phyloP scores from a whole-genome alignment of 2,888 invertebrate genomes.

The Eristalis arbustorum region DNA sequence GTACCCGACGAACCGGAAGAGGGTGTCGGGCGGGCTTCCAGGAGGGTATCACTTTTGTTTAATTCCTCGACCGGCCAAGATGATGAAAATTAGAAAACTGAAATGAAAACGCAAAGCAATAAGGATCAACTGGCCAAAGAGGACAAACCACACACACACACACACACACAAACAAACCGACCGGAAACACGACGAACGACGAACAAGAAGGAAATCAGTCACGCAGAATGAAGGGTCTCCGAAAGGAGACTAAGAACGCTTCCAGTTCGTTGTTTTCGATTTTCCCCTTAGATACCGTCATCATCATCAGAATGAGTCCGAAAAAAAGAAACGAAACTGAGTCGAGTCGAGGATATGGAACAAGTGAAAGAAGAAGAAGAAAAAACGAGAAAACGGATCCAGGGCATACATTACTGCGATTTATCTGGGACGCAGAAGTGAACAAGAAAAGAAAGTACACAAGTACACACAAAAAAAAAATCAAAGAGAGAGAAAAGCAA shows the following conservation, averaged over 20 bases:
- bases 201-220: constrained; percentile 55
- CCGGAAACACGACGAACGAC: constrained; percentile 21
- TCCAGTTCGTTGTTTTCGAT: constrained; percentile 50
- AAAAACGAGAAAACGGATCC: constrained; percentile 19
- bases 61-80: constrained; percentile 28
- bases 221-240: constrained; percentile 61
- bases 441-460: not conserved
- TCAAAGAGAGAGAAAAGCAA: not conserved
- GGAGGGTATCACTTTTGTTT: constrained; percentile 1
- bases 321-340: constrained; percentile 9
- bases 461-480: not conserved
- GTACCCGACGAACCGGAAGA: not conserved
- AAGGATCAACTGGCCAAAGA: constrained; percentile 49
- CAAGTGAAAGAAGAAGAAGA: constrained; percentile 8
- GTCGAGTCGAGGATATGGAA: not conserved
- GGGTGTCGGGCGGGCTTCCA: too few species aligned
- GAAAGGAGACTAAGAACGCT: constrained; percentile 33
- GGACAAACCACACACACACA: not conserved
- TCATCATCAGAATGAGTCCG: constrained; percentile 29
- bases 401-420: constrained; percentile 64
- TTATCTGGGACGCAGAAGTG: constrained; percentile 47
- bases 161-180: not conserved
- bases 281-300: constrained; percentile 49
- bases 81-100: constrained; percentile 28
- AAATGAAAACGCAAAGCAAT: not conserved